Conservation (phyloP, 2,113 vertebrate species). For the Anhinga anhinga region DNA sequence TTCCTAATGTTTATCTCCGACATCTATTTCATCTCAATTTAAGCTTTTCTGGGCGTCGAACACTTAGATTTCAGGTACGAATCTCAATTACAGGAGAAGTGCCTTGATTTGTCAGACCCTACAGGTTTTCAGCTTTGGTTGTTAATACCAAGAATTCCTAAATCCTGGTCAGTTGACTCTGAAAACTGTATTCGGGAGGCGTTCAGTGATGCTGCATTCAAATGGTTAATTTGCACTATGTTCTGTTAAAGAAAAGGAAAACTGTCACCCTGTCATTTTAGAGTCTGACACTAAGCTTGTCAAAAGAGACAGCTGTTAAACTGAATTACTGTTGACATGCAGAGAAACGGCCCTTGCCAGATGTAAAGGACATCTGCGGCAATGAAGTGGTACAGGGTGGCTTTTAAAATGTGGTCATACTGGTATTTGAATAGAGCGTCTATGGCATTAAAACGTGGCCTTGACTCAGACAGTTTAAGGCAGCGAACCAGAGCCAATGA, state of each 20-base stretch:
- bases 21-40: not conserved
- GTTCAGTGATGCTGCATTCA: constrained; percentile 44
- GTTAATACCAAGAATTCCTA: constrained; percentile 1
- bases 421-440: constrained; percentile 72
- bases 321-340: constrained; percentile 82
- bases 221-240: constrained; percentile 75
- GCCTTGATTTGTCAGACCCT: not conserved
- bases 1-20: not conserved
- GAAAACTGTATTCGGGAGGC: not conserved
- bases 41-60: not conserved
- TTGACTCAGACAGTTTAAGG: constrained; percentile 66
- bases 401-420: constrained; percentile 78
- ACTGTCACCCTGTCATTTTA: constrained; percentile 81
- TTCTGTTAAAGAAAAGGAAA: constrained; percentile 74
- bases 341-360: constrained; percentile 77
- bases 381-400: constrained; percentile 76
- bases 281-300: constrained; percentile 81
- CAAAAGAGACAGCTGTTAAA: constrained; percentile 85
- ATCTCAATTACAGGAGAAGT: not conserved
- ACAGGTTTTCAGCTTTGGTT: not conserved
- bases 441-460: constrained; percentile 70
- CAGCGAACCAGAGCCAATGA: constrained; percentile 62
- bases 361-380: constrained; percentile 83
- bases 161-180: not conserved
- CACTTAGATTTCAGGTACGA: not conserved